Evolutionary conservation across 92 coral and sea anemone species (phyloP).

Genomic region (Bergia puertoricense): DNA sequence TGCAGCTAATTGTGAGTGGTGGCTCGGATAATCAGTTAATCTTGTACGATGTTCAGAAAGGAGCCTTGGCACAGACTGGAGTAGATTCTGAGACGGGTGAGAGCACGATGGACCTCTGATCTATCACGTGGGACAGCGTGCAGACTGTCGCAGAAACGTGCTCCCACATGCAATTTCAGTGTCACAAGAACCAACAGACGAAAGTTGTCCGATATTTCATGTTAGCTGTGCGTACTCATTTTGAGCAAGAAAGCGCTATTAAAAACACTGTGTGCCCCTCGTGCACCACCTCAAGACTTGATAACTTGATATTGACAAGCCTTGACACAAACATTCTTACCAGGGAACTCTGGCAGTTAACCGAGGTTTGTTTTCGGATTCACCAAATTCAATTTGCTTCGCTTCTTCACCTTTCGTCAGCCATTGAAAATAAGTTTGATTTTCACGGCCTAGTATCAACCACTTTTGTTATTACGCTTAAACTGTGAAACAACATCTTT

Average conservation of each 20-base stretch:
- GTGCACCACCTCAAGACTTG: no score
- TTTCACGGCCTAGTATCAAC: no score
- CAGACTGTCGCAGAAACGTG: neutral
- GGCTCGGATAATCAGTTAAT: constrained; percentile 97
- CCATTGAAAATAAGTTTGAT: no score
- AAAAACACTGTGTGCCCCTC: no score
- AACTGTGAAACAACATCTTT: no score
- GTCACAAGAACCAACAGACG: neutral
- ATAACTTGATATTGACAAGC: no score
- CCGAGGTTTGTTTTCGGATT: no score
- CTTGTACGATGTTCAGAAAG: constrained; percentile 78
- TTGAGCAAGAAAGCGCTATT: neutral
- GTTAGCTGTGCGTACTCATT: neutral
- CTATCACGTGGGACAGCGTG: neutral
- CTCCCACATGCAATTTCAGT: neutral
- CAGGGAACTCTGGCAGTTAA: no score
- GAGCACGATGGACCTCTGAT: constrained; percentile 32
- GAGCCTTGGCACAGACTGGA: constrained; percentile 56
- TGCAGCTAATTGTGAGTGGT: constrained; percentile 85
- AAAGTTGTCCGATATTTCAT: neutral
- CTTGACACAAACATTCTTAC: no score
- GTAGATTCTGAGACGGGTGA: constrained; percentile 40
- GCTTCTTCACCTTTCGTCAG: no score
- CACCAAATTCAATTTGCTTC: no score
- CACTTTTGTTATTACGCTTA: no score